phyloP scores from a whole-genome alignment of 2,797 vertebrate genomes.

The Eidolon dupreanum region DNA sequence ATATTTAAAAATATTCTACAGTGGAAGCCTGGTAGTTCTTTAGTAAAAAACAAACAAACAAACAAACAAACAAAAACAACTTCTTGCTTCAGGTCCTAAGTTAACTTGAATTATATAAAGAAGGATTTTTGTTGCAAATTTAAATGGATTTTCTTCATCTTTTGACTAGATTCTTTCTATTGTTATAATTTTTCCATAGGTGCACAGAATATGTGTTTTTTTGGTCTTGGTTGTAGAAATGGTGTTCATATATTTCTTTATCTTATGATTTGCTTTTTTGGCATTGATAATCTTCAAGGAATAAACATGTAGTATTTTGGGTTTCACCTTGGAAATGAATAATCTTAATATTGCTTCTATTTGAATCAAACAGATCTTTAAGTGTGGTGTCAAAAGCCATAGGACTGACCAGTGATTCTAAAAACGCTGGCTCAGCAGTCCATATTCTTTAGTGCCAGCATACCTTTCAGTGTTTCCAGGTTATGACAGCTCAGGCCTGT shows the following conservation, averaged over 20 bases:
- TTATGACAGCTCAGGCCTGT: not conserved
- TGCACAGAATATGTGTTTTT: not conserved
- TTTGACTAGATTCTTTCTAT: constrained; percentile 17
- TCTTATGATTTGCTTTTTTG: not conserved
- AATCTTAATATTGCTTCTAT: not conserved
- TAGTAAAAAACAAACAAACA: not conserved
- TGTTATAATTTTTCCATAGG: not conserved
- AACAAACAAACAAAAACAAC: not conserved
- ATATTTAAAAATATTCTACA: constrained; percentile 18
- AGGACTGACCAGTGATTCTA: not conserved
- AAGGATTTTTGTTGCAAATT: not conserved
- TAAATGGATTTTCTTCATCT: constrained; percentile 33
- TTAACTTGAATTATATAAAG: constrained; percentile 34
- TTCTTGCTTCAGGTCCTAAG: not conserved
- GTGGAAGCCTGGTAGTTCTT: not conserved
- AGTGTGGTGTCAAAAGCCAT: not conserved
- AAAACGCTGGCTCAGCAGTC: not conserved
- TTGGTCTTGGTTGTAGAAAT: not conserved
- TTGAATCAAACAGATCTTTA: not conserved
- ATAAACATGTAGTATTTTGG: not conserved
- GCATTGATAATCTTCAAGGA: not conserved
- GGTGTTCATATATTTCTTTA: not conserved
- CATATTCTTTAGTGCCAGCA: not conserved
- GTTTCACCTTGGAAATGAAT: not conserved
- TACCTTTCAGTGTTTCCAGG: not conserved